Base-by-base conservation (phyloP, 92 coral and sea anemone genomes). In the Meandrina meandrites region DNA sequence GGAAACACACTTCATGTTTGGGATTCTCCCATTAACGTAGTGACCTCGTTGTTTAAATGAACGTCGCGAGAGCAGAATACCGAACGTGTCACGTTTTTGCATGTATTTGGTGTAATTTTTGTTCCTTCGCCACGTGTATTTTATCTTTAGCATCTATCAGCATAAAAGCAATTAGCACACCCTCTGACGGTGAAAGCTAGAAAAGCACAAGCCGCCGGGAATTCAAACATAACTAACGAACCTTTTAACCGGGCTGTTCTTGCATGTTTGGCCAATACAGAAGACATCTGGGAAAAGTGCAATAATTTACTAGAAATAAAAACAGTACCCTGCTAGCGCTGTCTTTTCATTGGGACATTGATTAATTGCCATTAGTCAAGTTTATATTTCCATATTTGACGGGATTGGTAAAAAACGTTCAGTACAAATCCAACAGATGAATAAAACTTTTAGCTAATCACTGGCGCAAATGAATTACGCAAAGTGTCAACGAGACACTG, bases 121-220 rank as follows among this genome's bases (percentile, higher is more conserved):
- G 64, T 76, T 27, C 68, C 31, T 12, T 84, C 60, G 30, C 83
- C 88, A 85, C 82, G 88, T 85, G 88, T 40, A 37, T 85, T 85
- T 77, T 64, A 76, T 77, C 82, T 85, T 27, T 1, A 21, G 54
- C 71, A 85, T 85, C 88, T 48, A 58, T 84, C 74, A 75, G 54
- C 88, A 84, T 56, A 51, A 84, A 57, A 58, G 69, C 75, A 76
- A 75, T 84, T 56, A 54, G 75, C 60, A 31, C 73, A 40, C 56
- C 28, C 72, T 53, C 4, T n/a, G 42, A 84, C 27, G 42, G 73
- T 22, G 37, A 47, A 28, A 32, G 79, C 60, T 8, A 36, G 73
- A 82, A 81, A 40, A 32, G 58, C n/a, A 15, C 42, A 28, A 32
- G 24, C 21, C 31, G 53, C 68, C 8, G 13, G 72, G 70, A 24